Evolutionary conservation across 64 coral and sea anemone species (phyloP), one percentile per base, ranked within the genome.

Genomic region (Trachythela sp.): DNA sequence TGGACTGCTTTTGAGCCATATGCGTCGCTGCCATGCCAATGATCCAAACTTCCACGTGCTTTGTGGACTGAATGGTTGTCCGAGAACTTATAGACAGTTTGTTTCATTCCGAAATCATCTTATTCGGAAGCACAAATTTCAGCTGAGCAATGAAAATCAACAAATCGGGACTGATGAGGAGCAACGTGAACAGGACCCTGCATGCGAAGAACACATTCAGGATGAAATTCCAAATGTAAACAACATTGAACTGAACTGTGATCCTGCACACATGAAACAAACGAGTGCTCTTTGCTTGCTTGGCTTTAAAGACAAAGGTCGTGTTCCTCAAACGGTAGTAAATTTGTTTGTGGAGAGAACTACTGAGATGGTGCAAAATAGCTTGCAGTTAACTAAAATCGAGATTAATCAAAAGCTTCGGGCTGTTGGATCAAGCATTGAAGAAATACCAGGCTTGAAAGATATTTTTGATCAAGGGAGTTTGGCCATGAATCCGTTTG

Each of bases 61-160:
- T 42, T 89, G 88, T 83, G 58, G 68, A 89, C 40, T 70, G 49
- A 39, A 40, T 83, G 88, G 88, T 27, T 89, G 88, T 77, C 51
- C 88, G 13, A 89, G 40, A 30, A 89, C 52, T 2, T 89, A 80
- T 51, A n/a, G n/a, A 67, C 41, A 26, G 45, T 77, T 24, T 89
- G 27, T 41, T 13, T 70, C 13, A 39, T 80, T 48, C 40, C 22
- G 59, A 89, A 89, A 59, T 31, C 87, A 88, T 88, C 24, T 88
- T 20, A 26, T 1, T 0, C 60, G 37, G 39, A 88, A 88, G 56
- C 87, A 88, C 27, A 27, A n/a, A n/a, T n/a, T n/a, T n/a, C n/a
- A n/a, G n/a, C n/a, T n/a, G n/a, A n/a, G n/a, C n/a, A n/a, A n/a
- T n/a, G n/a, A n/a, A n/a, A n/a, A n/a, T n/a, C n/a, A n/a, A n/a